Evolutionary conservation across 2,888 invertebrate genomes (phyloP).

Genomic region (Parnassius smintheus): DNA sequence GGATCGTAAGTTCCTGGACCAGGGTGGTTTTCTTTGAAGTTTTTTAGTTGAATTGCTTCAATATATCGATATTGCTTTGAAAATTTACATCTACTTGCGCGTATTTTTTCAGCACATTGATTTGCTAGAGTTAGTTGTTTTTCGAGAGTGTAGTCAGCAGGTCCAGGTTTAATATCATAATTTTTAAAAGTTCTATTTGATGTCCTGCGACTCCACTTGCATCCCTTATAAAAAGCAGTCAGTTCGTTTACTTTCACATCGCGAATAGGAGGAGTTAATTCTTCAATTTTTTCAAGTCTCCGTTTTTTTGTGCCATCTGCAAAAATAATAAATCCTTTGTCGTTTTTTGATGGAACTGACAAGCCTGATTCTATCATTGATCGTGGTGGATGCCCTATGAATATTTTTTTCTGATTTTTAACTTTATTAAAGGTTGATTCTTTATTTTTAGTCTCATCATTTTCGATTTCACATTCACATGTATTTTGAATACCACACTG

Average conservation of each 20-base stretch:
- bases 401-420: conserved; percentile 36
- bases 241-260: conserved; percentile 49
- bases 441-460: conserved; percentile 27
- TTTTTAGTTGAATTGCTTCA: conserved; percentile 56
- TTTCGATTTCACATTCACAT: conserved; percentile 52
- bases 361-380: conserved; percentile 38
- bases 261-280: conserved; percentile 55
- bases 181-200: conserved; percentile 39
- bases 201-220: conserved; percentile 67
- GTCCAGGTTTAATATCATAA: conserved; percentile 50
- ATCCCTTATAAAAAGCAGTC: conserved; percentile 61
- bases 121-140: conserved; percentile 38
- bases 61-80: conserved; percentile 61
- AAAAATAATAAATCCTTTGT: conserved; percentile 42
- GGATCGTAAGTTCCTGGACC: conserved; percentile 61
- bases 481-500: conserved; percentile 50
- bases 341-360: conserved; percentile 46
- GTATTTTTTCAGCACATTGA: conserved; percentile 55
- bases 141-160: conserved; percentile 52
- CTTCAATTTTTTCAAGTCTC: conserved; percentile 29
- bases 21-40: conserved; percentile 51
- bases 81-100: conserved; percentile 50
- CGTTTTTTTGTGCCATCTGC: conserved; percentile 41
- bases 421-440: conserved; percentile 34
- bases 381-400: conserved; percentile 50